Conservation (phyloP, 2,888 invertebrate genomes). For the Apamea epomidion region DNA sequence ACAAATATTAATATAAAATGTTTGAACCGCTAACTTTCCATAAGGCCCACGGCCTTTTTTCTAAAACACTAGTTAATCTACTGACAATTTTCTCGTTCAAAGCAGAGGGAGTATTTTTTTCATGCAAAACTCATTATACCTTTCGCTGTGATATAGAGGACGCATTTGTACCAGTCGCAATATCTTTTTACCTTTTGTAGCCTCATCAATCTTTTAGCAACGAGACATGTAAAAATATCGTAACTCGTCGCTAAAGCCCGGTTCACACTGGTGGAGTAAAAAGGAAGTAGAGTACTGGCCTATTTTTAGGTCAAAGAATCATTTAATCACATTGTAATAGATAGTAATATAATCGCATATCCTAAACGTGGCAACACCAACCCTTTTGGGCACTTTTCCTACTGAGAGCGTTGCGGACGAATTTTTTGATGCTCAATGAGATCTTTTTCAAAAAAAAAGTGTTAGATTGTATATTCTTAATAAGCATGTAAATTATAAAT, state of each 20-base stretch:
- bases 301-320: background rate
- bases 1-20: background rate
- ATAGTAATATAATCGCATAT: no score
- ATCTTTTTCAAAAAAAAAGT: no score
- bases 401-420: background rate
- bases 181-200: slow-evolving; percentile 56
- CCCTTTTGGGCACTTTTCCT: background rate
- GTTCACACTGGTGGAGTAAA: background rate
- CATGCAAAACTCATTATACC: slow-evolving; percentile 10
- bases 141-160: slow-evolving; percentile 8
- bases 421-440: background rate
- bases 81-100: no score
- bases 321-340: no score
- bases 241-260: background rate
- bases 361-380: background rate
- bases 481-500: no score
- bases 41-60: background rate
- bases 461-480: no score
- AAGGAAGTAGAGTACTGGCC: background rate
- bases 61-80: background rate
- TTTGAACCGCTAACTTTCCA: background rate
- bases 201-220: slow-evolving; percentile 55
- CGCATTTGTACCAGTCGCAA: slow-evolving; percentile 57
- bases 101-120: background rate
- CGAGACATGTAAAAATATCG: slow-evolving; percentile 27